A percentile compares a stretch with the other conserved stretches of the same genome.
Evolutionary conservation across 2,888 invertebrate species (phyloP).

Genomic region (Venusia cambrica): DNA sequence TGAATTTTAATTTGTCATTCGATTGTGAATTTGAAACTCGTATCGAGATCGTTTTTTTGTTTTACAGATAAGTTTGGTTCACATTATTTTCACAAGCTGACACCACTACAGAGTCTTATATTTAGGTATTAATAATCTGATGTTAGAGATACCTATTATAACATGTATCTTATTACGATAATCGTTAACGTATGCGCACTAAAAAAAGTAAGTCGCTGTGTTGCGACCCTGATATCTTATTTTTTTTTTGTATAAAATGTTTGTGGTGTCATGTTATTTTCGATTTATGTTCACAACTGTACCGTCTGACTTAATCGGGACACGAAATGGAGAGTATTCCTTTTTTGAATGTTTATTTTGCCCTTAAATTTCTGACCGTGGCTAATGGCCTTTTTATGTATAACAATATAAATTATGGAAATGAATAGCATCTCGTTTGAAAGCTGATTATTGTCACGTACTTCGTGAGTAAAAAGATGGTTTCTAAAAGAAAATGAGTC

Average conservation of each 20-base stretch:
- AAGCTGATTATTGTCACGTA: slow-evolving; percentile 28
- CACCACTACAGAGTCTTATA: too few relatives aligned
- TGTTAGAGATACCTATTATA: too few relatives aligned
- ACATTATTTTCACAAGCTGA: too few relatives aligned
- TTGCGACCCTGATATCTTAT: too few relatives aligned
- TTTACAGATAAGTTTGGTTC: too few relatives aligned
- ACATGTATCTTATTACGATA: too few relatives aligned
- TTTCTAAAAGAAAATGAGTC: slow-evolving; percentile 21
- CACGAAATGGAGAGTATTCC: slow-evolving; percentile 41
- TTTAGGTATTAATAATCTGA: too few relatives aligned
- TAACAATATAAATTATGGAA: slow-evolving; percentile 31
- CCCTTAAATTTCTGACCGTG: slow-evolving; percentile 36
- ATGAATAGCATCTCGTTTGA: slow-evolving; percentile 23
- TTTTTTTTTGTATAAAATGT: neutral
- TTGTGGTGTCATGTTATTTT: too few relatives aligned
- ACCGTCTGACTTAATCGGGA: slow-evolving; percentile 36
- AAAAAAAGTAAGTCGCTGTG: too few relatives aligned
- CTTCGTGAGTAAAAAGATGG: slow-evolving; percentile 15
- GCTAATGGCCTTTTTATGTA: slow-evolving; percentile 41
- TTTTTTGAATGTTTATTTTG: slow-evolving; percentile 51
- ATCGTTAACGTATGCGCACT: too few relatives aligned
- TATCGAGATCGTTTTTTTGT: too few relatives aligned
- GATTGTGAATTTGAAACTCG: neutral
- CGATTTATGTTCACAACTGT: slow-evolving; percentile 29
- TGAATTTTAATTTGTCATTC: slow-evolving; percentile 5